Evolutionary conservation across 2,113 vertebrate species (phyloP).

Genomic region (Neopipo cinnamomea): DNA sequence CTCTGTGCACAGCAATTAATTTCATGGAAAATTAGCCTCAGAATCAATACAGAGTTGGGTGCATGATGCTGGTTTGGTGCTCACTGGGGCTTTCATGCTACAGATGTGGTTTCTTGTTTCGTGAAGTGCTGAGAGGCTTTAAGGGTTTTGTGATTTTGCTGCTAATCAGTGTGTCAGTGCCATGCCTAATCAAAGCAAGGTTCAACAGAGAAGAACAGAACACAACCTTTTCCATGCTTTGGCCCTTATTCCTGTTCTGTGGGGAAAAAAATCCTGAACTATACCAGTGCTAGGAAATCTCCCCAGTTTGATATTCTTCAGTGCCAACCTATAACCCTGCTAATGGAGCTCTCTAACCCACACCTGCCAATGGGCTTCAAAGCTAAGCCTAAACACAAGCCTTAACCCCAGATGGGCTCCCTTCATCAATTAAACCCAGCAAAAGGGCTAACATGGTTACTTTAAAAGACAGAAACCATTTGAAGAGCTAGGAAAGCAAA

Average conservation of each 20-base stretch:
- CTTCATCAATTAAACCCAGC: not conserved
- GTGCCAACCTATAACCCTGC: not conserved
- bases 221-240: not conserved
- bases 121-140: not conserved
- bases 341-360: not conserved
- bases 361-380: not conserved
- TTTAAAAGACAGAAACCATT: not conserved
- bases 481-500: not conserved
- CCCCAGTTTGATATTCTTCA: not conserved
- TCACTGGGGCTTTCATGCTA: not conserved
- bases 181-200: not conserved
- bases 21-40: slow-evolving; percentile 51
- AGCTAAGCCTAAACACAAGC: not conserved
- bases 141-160: not conserved
- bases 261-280: not conserved
- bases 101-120: slow-evolving; percentile 8
- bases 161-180: slow-evolving; percentile 3
- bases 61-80: not conserved
- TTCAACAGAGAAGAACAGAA: not conserved
- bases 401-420: not conserved
- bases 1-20: not conserved
- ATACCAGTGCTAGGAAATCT: not conserved
- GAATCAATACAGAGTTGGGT: slow-evolving; percentile 18
- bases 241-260: not conserved
- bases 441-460: not conserved